Conservation (phyloP, 2,113 vertebrate genomes). For the Rousettus leschenaultii region DNA sequence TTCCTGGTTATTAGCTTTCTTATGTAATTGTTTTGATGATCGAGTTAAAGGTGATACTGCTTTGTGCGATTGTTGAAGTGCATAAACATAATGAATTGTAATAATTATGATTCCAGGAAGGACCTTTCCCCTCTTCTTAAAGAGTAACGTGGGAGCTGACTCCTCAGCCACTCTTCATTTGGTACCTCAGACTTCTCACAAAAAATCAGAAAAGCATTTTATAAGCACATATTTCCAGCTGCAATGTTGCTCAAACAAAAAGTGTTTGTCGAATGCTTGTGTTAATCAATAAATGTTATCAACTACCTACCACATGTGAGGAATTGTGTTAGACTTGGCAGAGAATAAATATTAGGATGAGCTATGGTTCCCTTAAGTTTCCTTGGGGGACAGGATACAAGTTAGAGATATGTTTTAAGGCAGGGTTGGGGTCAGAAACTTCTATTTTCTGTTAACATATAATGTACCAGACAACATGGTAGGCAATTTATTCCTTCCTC, state of each 20-base stretch:
- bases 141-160: background rate
- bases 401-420: background rate
- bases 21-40: background rate
- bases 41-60: background rate
- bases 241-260: background rate
- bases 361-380: background rate
- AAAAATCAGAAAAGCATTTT: slow-evolving; percentile 30
- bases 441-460: background rate
- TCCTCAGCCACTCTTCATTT: background rate
- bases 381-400: background rate
- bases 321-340: background rate
- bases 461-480: background rate
- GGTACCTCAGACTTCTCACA: background rate
- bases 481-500: background rate
- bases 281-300: slow-evolving; percentile 41
- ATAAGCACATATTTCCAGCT: slow-evolving; percentile 11
- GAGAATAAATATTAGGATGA: slow-evolving; percentile 8
- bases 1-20: background rate
- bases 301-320: background rate
- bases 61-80: background rate
- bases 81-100: background rate
- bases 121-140: background rate
- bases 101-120: background rate
- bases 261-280: background rate
- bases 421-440: background rate